Evolutionary conservation across 2,888 invertebrate genomes (phyloP).

Genomic region (Dermolepida albohirtum): DNA sequence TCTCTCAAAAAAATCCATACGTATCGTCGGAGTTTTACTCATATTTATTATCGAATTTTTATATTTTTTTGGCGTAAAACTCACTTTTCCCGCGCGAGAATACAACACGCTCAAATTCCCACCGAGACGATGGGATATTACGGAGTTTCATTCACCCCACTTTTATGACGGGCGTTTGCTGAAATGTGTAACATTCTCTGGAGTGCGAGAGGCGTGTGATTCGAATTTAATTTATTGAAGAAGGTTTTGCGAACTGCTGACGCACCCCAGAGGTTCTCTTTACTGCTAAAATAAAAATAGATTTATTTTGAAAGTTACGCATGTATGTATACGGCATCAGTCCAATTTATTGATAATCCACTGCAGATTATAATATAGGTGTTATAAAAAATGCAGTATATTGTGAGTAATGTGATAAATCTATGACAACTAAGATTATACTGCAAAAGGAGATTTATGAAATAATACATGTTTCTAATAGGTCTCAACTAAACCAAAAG

Average conservation of each 20-base stretch:
- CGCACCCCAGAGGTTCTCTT: slow-evolving; percentile 12
- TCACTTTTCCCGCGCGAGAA: slow-evolving; percentile 25
- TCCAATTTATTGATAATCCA: too few relatives aligned
- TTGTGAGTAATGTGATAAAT: too few relatives aligned
- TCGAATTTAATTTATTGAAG: slow-evolving; percentile 39
- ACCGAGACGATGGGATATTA: slow-evolving; percentile 22
- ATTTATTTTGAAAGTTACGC: slow-evolving; percentile 4
- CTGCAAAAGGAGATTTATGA: too few relatives aligned
- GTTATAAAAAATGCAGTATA: too few relatives aligned
- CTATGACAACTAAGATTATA: too few relatives aligned
- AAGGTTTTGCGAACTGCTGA: slow-evolving; percentile 31
- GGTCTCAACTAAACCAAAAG: too few relatives aligned
- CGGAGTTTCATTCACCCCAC: slow-evolving; percentile 34
- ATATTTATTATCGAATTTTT: slow-evolving; percentile 36
- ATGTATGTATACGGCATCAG: background rate
- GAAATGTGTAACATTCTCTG: slow-evolving; percentile 34
- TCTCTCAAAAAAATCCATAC: slow-evolving; percentile 27
- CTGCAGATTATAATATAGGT: too few relatives aligned
- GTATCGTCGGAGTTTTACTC: slow-evolving; percentile 15
- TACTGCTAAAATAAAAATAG: slow-evolving; percentile 21
- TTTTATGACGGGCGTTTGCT: slow-evolving; percentile 38
- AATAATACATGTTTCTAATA: too few relatives aligned
- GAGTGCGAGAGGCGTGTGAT: slow-evolving; percentile 30
- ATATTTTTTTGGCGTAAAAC: slow-evolving; percentile 25
- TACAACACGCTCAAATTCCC: slow-evolving; percentile 20